Percentiles rank a stretch among this genome's conserved stretches.
Conservation (phyloP, 2,113 vertebrate genomes). For the Ailurus styani region DNA sequence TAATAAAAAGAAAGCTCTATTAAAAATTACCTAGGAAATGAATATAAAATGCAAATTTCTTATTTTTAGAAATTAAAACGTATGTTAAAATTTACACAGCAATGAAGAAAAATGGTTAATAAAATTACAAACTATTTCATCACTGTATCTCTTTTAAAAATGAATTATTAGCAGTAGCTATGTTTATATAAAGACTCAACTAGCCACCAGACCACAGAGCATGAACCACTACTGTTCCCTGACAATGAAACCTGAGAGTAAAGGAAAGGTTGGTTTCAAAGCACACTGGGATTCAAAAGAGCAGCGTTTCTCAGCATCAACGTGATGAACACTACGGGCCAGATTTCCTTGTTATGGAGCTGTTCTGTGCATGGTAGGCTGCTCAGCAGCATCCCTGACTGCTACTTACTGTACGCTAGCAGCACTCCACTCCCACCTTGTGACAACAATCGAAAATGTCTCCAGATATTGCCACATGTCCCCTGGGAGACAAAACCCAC, state of each 20-base stretch:
- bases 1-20: slow-evolving; percentile 67
- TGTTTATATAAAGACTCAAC: not conserved
- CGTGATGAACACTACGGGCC: no score
- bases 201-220: not conserved
- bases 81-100: not conserved
- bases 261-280: not conserved
- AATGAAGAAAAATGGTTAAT: slow-evolving; percentile 5
- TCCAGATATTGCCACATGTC: not conserved
- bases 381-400: not conserved
- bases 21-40: slow-evolving; percentile 36
- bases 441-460: not conserved
- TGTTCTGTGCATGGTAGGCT: not conserved
- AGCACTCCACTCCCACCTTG: not conserved
- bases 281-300: not conserved
- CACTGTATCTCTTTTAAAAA: slow-evolving; percentile 2
- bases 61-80: not conserved
- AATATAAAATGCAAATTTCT: not conserved
- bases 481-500: not conserved
- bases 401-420: rapidly evolving
- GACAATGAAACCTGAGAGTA: not conserved
- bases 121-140: not conserved
- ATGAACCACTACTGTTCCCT: not conserved
- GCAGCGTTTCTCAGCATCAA: not conserved
- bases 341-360: not conserved
- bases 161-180: not conserved